Percentiles rank a stretch among this genome's conserved stretches.
Evolutionary conservation across 2,888 invertebrate genomes (phyloP).

Genomic region (Ichneumoninae sp.): DNA sequence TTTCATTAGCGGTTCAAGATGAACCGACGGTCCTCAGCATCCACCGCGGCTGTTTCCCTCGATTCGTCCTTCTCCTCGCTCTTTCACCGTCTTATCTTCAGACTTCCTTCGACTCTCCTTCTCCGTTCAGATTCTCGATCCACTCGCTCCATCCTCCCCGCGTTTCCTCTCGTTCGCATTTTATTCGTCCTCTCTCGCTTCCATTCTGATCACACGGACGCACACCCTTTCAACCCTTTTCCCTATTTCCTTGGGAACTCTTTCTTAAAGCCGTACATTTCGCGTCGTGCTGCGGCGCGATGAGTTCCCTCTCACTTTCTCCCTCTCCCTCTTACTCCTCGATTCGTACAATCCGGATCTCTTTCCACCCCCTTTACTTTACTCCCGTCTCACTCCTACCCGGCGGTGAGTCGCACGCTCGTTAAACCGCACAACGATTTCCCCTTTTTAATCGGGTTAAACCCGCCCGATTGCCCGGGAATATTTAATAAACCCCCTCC

Average conservation of each 20-base stretch:
- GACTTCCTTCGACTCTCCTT: slow-evolving; percentile 37
- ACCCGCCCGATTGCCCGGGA: slow-evolving; percentile 64
- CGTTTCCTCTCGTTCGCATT: slow-evolving; percentile 4
- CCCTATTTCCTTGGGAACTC: slow-evolving; percentile 43
- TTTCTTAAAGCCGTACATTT: slow-evolving; percentile 42
- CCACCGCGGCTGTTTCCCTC: slow-evolving; percentile 64
- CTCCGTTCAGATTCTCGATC: slow-evolving; percentile 34
- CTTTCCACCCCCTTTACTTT: slow-evolving; percentile 24
- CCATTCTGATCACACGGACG: slow-evolving; percentile 18
- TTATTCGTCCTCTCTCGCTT: neutral
- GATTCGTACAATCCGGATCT: slow-evolving; percentile 12
- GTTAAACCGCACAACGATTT: slow-evolving; percentile 67
- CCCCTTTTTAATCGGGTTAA: slow-evolving; percentile 68
- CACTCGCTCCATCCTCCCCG: slow-evolving; percentile 21
- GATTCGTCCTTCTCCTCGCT: slow-evolving; percentile 37
- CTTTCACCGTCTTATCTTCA: slow-evolving; percentile 27
- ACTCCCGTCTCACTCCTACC: slow-evolving; percentile 30
- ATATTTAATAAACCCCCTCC: slow-evolving; percentile 63
- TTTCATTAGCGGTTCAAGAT: slow-evolving; percentile 75
- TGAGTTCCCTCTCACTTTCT: slow-evolving; percentile 13
- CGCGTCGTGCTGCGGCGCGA: slow-evolving; percentile 21
- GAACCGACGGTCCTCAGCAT: slow-evolving; percentile 70
- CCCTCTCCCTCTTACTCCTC: neutral
- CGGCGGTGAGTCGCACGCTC: slow-evolving; percentile 60
- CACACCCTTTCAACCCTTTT: slow-evolving; percentile 22